phyloP scores from a whole-genome alignment of 2,888 invertebrate species.

The Candidula unifasciata region DNA sequence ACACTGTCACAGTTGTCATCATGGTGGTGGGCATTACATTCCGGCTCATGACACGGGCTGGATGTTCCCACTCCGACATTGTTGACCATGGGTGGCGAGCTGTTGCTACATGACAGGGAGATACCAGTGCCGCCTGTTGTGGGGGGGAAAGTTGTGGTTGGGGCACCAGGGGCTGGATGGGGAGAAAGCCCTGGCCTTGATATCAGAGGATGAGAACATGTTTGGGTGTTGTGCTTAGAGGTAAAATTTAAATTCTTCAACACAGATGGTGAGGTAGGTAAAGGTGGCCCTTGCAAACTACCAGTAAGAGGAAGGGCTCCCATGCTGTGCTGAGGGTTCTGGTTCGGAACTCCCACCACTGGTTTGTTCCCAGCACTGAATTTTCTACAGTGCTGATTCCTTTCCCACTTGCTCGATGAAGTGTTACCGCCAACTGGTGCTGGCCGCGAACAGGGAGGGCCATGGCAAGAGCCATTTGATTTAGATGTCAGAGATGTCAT shows the following conservation, averaged over 20 bases:
- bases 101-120: slow-evolving; percentile 28
- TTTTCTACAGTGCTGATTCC: slow-evolving; percentile 67
- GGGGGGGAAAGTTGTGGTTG: slow-evolving; percentile 18
- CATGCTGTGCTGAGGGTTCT: slow-evolving; percentile 32
- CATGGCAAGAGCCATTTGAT: slow-evolving; percentile 44
- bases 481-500: slow-evolving; percentile 37
- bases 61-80: slow-evolving; percentile 73
- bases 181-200: slow-evolving; percentile 27
- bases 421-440: slow-evolving; percentile 70
- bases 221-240: slow-evolving; percentile 11
- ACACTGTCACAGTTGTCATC: slow-evolving; percentile 75
- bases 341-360: slow-evolving; percentile 24
- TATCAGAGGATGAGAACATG: slow-evolving; percentile 42
- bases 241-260: slow-evolving; percentile 27
- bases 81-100: slow-evolving; percentile 64
- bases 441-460: slow-evolving; percentile 69
- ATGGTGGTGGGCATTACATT: slow-evolving; percentile 70
- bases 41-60: slow-evolving; percentile 70
- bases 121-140: slow-evolving; percentile 6
- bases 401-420: slow-evolving; percentile 57
- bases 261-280: slow-evolving; percentile 35
- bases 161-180: slow-evolving; percentile 35
- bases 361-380: slow-evolving; percentile 53
- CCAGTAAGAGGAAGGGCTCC: slow-evolving; percentile 20
- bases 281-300: slow-evolving; percentile 35